A percentile compares a stretch with the other conserved stretches of the same genome.
phyloP scores from a whole-genome alignment of 1,140 invertebrate genomes.

The Ostrea edulis region DNA sequence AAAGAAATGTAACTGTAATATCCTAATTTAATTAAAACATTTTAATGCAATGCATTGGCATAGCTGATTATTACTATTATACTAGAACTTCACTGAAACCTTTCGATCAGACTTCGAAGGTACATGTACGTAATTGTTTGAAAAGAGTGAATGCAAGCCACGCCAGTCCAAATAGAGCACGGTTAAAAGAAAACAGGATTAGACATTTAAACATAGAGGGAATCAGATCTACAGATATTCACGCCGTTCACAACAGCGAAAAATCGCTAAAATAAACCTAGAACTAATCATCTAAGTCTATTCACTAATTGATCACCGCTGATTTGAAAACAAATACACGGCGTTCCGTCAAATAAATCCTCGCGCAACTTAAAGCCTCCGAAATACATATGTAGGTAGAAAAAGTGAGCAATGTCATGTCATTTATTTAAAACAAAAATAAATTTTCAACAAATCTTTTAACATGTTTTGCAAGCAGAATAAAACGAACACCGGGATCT shows the following conservation, averaged over 20 bases:
- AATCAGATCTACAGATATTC: not conserved
- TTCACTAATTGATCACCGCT: not conserved
- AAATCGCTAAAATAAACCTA: not conserved
- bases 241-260: not conserved
- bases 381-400: no score
- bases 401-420: no score
- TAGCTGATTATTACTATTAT: no score
- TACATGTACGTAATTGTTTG: not conserved
- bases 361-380: not conserved
- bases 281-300: not conserved
- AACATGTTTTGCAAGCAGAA: not conserved
- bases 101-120: no score
- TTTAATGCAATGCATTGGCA: no score
- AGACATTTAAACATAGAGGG: slow-evolving; percentile 1
- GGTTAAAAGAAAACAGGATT: slow-evolving; percentile 7
- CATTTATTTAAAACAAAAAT: not conserved
- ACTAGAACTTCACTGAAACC: no score
- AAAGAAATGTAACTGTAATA: no score
- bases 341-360: not conserved
- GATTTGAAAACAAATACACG: not conserved
- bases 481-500: not conserved
- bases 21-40: no score
- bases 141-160: not conserved
- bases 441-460: not conserved
- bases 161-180: slow-evolving; percentile 13